Percentiles rank a stretch among this genome's conserved stretches.
These are phyloP conservation scores for Drosophila pseudoobscura DNA, from an alignment of 1,140 invertebrate species.

Conservation along the genomic window DNA sequence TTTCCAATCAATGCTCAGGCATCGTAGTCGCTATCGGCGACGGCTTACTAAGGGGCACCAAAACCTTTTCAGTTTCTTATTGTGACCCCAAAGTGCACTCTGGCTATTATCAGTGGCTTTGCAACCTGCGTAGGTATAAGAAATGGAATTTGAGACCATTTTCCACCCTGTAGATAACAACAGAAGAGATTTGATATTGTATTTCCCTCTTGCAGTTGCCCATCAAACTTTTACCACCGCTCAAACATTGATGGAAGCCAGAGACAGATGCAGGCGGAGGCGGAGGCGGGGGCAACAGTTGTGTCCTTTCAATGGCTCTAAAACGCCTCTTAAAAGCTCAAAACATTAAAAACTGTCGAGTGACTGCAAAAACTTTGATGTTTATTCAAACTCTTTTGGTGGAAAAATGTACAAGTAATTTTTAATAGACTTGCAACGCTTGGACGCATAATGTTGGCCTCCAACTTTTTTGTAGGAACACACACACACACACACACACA, in stretches of 20 bases:
- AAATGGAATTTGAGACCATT: no score
- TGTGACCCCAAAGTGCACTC: no score
- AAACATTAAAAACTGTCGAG: slow-evolving; percentile 20
- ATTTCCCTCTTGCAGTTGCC: no score
- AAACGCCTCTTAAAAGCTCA: slow-evolving; percentile 18
- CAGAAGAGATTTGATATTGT: neutral
- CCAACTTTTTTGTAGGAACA: slow-evolving; percentile 51
- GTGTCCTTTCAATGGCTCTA: slow-evolving; percentile 10
- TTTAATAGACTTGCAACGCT: slow-evolving; percentile 72
- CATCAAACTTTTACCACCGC: neutral
- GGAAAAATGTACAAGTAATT: slow-evolving; percentile 57
- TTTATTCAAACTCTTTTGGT: slow-evolving; percentile 17
- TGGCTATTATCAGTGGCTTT: no score
- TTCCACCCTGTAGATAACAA: no score
- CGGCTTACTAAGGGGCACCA: no score
- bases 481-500: slow-evolving; percentile 17
- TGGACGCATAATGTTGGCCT: slow-evolving; percentile 55
- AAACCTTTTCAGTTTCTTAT: no score
- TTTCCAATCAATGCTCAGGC: no score
- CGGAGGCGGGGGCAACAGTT: neutral
- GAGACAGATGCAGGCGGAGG: no score
- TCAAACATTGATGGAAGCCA: slow-evolving; percentile 1
- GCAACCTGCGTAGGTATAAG: no score
- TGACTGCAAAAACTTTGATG: slow-evolving; percentile 30
- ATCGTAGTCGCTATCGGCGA: no score